Evolutionary conservation across 2,797 vertebrate genomes (phyloP).

Genomic region (Amblyraja radiata): DNA sequence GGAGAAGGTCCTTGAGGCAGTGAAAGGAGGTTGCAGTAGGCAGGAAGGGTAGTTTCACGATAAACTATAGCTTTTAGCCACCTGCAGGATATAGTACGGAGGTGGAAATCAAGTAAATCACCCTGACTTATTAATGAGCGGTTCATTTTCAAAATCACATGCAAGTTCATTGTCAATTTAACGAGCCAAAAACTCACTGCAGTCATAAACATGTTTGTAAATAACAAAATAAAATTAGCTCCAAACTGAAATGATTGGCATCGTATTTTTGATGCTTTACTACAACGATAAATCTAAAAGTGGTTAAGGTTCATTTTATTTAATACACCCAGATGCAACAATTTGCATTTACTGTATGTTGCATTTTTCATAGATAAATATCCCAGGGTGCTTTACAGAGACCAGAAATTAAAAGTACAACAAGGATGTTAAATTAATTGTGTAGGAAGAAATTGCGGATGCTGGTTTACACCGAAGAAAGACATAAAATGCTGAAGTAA

Average conservation of each 20-base stretch:
- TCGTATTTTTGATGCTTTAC: background rate
- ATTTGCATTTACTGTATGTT: background rate
- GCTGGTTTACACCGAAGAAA: too few relatives aligned
- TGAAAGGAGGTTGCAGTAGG: background rate
- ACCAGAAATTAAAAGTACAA: background rate
- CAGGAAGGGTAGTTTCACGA: background rate
- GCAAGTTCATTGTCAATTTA: background rate
- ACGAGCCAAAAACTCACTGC: background rate
- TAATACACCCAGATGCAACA: background rate
- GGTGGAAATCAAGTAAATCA: background rate
- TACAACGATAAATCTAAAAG: background rate
- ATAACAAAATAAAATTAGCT: background rate
- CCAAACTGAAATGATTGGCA: background rate
- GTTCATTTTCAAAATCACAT: background rate
- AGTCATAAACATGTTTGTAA: background rate
- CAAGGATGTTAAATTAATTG: too few relatives aligned
- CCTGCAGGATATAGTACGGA: background rate
- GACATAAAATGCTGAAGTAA: too few relatives aligned
- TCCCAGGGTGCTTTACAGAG: background rate
- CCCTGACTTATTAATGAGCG: conserved; percentile 8
- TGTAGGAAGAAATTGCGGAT: too few relatives aligned
- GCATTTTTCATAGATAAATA: background rate
- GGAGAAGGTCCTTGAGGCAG: background rate
- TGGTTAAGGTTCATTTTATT: background rate
- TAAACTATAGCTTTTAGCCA: background rate